Percentiles rank a stretch among this genome's conserved stretches.
Conservation (phyloP, 2,797 vertebrate species). For the Rachycentron canadum region DNA sequence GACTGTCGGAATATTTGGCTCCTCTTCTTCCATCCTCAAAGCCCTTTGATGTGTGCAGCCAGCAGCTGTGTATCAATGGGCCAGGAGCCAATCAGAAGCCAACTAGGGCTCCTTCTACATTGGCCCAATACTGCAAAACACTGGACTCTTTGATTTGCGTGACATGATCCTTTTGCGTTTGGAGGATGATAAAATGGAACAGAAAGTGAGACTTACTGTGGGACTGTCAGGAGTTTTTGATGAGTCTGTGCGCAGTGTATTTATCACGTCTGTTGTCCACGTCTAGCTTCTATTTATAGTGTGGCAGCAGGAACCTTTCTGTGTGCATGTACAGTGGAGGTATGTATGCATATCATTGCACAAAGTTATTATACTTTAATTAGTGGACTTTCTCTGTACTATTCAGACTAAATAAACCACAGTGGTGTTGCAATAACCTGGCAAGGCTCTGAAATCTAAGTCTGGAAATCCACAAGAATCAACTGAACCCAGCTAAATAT, state of each 20-base stretch:
- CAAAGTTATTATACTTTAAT: slow-evolving; percentile 23
- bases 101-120: slow-evolving; percentile 44
- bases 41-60: slow-evolving; percentile 66
- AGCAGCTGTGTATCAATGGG: slow-evolving; percentile 65
- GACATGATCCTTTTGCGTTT: slow-evolving; percentile 47
- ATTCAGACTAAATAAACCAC: slow-evolving; percentile 23
- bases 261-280: not conserved
- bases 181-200: slow-evolving; percentile 31
- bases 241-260: slow-evolving; percentile 1
- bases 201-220: slow-evolving; percentile 6
- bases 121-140: slow-evolving; percentile 44
- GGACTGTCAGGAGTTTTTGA: slow-evolving; percentile 21
- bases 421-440: slow-evolving; percentile 6
- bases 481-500: not conserved
- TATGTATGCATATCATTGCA: slow-evolving; percentile 5
- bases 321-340: slow-evolving; percentile 2
- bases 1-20: slow-evolving; percentile 63
- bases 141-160: slow-evolving; percentile 57
- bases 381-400: not conserved
- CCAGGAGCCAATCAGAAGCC: slow-evolving; percentile 65
- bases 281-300: not conserved
- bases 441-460: not conserved
- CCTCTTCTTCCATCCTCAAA: slow-evolving; percentile 51
- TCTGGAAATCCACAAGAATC: not conserved
- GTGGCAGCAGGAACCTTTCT: not conserved